These are phyloP conservation scores for Thamnophis sirtalis DNA, from an alignment of 2,113 vertebrate species.

Conservation along the genomic window DNA sequence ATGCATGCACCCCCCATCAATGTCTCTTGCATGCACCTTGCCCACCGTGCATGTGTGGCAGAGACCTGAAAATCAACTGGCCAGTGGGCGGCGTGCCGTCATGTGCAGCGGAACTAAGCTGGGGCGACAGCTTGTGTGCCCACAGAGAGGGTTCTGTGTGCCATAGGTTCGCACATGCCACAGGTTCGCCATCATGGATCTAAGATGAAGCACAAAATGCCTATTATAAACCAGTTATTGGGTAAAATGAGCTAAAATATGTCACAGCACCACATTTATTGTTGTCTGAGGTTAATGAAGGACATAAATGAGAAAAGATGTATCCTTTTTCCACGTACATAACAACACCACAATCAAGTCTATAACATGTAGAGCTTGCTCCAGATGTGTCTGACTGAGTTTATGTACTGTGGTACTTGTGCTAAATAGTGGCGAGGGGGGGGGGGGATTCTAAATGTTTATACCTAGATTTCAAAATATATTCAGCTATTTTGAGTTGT, in stretches of 20 bases:
- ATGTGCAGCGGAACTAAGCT: no score
- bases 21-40: no score
- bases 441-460: not conserved
- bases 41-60: no score
- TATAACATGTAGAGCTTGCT: not conserved
- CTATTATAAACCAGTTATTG: not conserved
- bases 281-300: not conserved
- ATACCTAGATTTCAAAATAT: not conserved
- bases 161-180: no score
- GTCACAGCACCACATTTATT: not conserved
- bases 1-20: no score
- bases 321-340: not conserved
- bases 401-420: not conserved
- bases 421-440: not conserved
- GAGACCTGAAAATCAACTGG: no score
- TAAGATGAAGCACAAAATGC: not conserved
- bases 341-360: not conserved
- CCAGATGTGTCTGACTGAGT: not conserved
- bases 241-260: not conserved
- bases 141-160: no score
- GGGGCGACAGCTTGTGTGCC: no score
- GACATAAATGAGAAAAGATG: not conserved
- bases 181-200: not conserved
- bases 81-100: no score
- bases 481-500: not conserved